These are phyloP conservation scores for Diachasmimorpha longicaudata DNA, from an alignment of 1,140 invertebrate genomes.

Conservation along the genomic window DNA sequence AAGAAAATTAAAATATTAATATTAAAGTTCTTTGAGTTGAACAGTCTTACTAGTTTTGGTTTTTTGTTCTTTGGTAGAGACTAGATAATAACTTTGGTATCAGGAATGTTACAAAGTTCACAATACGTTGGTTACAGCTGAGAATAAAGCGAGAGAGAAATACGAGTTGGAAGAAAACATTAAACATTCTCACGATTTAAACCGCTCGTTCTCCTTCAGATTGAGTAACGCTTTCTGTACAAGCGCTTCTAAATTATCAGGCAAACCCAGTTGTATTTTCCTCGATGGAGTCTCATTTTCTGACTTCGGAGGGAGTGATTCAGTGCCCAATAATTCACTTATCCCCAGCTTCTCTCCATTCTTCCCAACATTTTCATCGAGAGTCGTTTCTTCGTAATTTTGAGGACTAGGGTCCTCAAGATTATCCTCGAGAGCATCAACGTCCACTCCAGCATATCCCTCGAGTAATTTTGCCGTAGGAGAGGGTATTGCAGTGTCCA, in stretches of 20 bases:
- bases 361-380: slow-evolving; percentile 12
- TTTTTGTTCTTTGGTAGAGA: background rate
- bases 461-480: slow-evolving; percentile 65
- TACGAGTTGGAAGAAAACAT: background rate
- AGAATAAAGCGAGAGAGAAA: background rate
- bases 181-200: slow-evolving; percentile 33
- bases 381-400: slow-evolving; percentile 28
- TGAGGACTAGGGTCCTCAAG: slow-evolving; percentile 32
- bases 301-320: slow-evolving; percentile 9
- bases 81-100: background rate
- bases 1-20: no score
- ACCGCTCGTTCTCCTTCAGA: slow-evolving; percentile 44
- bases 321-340: background rate
- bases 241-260: slow-evolving; percentile 49
- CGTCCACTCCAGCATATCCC: slow-evolving; percentile 63
- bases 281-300: background rate
- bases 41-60: background rate
- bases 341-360: slow-evolving; percentile 8
- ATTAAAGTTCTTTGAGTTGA: background rate
- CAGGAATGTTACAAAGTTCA: background rate
- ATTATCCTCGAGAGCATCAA: slow-evolving; percentile 55
- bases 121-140: background rate
- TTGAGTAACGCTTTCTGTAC: slow-evolving; percentile 55
- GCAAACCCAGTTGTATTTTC: slow-evolving; percentile 21
- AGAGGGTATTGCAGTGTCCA: slow-evolving; percentile 65